Percentiles rank a stretch among this genome's conserved stretches.
phyloP scores from a whole-genome alignment of 2,888 invertebrate species.

The Isotomurus palustris region DNA sequence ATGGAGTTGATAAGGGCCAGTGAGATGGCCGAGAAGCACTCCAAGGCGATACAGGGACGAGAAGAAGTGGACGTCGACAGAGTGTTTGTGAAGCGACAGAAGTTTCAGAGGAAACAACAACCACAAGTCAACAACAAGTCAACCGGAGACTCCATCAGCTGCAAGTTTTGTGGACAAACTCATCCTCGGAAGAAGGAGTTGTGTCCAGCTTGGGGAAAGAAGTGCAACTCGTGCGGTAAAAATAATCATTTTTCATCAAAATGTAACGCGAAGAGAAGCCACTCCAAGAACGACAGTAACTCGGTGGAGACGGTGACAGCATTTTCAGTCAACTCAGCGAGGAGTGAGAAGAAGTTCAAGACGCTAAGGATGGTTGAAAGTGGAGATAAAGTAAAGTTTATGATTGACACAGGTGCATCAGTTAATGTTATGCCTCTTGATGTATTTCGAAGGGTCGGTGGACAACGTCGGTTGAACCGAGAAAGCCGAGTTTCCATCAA shows the following conservation, averaged over 20 bases:
- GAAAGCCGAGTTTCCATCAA: too few relatives aligned
- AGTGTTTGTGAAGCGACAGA: background rate
- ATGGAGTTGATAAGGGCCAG: background rate
- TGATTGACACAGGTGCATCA: slow-evolving; percentile 12
- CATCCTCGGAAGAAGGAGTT: background rate
- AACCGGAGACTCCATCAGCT: background rate
- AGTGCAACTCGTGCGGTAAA: background rate
- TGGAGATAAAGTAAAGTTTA: background rate
- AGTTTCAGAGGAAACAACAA: background rate
- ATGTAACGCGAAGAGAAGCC: background rate
- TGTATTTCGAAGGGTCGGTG: background rate
- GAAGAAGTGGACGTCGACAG: background rate
- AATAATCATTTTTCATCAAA: background rate
- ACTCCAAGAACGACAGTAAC: background rate
- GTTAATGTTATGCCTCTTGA: slow-evolving; percentile 2
- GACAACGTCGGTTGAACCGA: background rate
- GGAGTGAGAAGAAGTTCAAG: slow-evolving; percentile 8
- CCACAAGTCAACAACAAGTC: background rate
- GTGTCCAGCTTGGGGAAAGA: background rate
- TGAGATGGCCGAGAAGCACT: background rate
- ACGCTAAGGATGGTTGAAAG: slow-evolving; percentile 2
- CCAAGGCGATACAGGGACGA: background rate
- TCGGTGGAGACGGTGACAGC: background rate
- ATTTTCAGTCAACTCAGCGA: background rate
- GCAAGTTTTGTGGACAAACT: background rate